These are phyloP conservation scores for Mesoclemmys tuberculata DNA, from an alignment of 2,113 vertebrate genomes.

Conservation along the genomic window DNA sequence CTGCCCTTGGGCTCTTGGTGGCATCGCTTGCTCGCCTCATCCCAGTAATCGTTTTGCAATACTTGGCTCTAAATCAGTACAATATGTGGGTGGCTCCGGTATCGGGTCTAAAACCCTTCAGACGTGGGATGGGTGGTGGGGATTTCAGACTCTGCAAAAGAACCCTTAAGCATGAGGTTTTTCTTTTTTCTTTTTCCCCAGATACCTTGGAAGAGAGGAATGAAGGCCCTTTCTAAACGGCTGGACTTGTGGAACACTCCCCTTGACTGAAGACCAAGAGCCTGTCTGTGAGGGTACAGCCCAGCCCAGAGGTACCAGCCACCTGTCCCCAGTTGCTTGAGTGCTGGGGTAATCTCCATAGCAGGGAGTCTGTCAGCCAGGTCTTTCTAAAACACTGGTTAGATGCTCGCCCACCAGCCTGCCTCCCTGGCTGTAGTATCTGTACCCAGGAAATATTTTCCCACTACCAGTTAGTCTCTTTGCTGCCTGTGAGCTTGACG, in stretches of 20 bases:
- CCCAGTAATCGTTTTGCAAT: not conserved
- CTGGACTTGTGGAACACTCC: not conserved
- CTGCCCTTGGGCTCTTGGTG: not conserved
- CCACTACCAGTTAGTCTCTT: not conserved
- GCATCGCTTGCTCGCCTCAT: not conserved
- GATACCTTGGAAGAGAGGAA: not conserved
- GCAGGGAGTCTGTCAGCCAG: not conserved
- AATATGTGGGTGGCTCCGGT: not conserved
- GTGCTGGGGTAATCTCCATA: not conserved
- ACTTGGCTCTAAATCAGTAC: not conserved
- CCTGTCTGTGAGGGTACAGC: not conserved
- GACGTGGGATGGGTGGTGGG: not conserved
- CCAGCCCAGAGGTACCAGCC: not conserved
- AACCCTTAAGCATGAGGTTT: not conserved
- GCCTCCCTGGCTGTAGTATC: not conserved
- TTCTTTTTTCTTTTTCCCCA: no score
- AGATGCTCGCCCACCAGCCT: not conserved
- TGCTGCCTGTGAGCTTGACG: not conserved
- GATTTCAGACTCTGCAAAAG: not conserved
- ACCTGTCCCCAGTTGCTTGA: not conserved
- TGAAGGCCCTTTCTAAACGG: not conserved
- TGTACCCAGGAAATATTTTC: not conserved
- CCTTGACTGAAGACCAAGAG: not conserved
- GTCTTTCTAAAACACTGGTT: no score
- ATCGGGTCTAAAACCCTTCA: not conserved